A percentile compares a stretch with the other conserved stretches of the same genome.
phyloP scores from a whole-genome alignment of 2,888 invertebrate species.

The Sminthurides aquaticus region DNA sequence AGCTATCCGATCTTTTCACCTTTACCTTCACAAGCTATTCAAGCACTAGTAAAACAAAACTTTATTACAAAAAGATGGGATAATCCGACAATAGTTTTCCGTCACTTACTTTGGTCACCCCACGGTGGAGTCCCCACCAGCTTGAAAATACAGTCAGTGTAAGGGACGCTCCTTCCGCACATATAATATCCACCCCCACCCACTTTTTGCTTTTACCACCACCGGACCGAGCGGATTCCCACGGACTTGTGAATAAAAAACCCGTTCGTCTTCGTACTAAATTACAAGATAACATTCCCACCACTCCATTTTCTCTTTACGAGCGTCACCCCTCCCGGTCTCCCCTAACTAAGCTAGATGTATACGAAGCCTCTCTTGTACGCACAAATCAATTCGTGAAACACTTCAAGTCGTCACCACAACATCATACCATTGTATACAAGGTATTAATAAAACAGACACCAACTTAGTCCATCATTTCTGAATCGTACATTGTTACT shows the following conservation, averaged over 20 bases:
- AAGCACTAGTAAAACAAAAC: neutral
- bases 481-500: too few species aligned
- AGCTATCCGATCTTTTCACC: too few species aligned
- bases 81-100: neutral
- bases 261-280: slow-evolving; percentile 5
- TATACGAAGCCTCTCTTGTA: neutral
- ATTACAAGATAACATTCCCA: slow-evolving; percentile 8
- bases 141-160: too few species aligned
- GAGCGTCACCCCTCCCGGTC: neutral
- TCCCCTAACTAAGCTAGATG: neutral
- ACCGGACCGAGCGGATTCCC: slow-evolving; percentile 1
- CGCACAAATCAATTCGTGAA: slow-evolving; percentile 7
- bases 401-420: too few species aligned
- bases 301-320: slow-evolving; percentile 2
- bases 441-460: too few species aligned
- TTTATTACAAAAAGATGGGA: neutral
- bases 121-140: too few species aligned
- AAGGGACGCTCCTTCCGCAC: neutral
- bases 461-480: too few species aligned
- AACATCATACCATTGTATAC: too few species aligned
- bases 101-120: neutral
- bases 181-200: slow-evolving; percentile 1
- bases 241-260: slow-evolving; percentile 7
- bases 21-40: too few species aligned
- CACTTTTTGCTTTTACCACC: neutral